phyloP scores from a whole-genome alignment of 2,113 vertebrate genomes.

The Origma solitaria region DNA sequence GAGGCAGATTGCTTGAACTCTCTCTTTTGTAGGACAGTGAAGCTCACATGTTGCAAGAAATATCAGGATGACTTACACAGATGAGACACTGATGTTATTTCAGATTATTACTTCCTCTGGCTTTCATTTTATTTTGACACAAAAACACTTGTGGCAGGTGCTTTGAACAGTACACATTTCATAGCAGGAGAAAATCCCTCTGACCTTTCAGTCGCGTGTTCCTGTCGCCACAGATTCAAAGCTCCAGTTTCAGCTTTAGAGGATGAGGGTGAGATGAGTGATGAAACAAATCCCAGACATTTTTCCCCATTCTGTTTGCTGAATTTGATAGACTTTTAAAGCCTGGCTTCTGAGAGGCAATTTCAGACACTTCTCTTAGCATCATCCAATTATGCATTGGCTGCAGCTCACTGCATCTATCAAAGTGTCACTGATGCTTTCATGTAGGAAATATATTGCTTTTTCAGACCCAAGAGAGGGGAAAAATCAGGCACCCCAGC shows the following conservation, averaged over 20 bases:
- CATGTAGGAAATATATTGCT: conserved; percentile 39
- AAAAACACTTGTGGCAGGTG: not conserved
- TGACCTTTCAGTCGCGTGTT: fast-evolving
- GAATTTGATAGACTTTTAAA: conserved; percentile 19
- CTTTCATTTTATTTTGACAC: not conserved
- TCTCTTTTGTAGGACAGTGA: not conserved
- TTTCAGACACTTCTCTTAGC: conserved; percentile 28
- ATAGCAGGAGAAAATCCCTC: not conserved
- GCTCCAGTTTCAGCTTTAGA: not conserved
- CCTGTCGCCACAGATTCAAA: not conserved
- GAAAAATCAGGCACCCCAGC: conserved; percentile 2
- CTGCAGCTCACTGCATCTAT: conserved; percentile 36
- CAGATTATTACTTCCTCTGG: not conserved
- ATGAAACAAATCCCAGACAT: not conserved
- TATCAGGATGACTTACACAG: not conserved
- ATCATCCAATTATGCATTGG: conserved; percentile 28
- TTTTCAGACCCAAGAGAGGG: conserved; percentile 36
- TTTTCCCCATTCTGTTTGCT: not conserved
- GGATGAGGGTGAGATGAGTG: not conserved
- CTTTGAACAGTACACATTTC: not conserved
- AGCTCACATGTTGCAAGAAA: not conserved
- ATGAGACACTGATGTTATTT: not conserved
- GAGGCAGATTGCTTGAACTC: not conserved
- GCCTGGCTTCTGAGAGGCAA: not conserved
- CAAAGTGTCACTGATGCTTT: conserved; percentile 49